These are phyloP conservation scores for Listronotus bonariensis DNA, from an alignment of 1,140 invertebrate species.

Conservation along the genomic window DNA sequence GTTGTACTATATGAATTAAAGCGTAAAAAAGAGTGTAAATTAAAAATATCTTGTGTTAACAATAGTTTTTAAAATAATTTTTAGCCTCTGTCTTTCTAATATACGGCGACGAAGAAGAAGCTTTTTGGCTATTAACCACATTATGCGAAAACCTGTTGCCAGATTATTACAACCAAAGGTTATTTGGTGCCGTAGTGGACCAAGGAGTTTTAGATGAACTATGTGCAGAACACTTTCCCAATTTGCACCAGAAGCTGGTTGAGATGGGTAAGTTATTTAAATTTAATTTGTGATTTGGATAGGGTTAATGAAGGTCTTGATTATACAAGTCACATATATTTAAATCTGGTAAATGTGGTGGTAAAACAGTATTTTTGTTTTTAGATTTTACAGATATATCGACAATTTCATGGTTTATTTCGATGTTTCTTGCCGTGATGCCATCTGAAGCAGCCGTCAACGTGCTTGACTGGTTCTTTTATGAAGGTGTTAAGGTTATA, in stretches of 20 bases:
- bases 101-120: constrained; percentile 95
- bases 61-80: too few relatives aligned
- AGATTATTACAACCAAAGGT: constrained; percentile 96
- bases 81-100: constrained; percentile 88
- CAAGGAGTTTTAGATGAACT: constrained; percentile 93
- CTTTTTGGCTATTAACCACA: constrained; percentile 95
- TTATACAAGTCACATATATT: too few relatives aligned
- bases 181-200: constrained; percentile 90
- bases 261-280: constrained; percentile 60
- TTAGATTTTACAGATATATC: constrained; percentile 92
- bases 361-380: not conserved
- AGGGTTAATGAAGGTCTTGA: too few relatives aligned
- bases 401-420: constrained; percentile 97
- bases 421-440: constrained; percentile 96
- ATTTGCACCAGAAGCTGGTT: constrained; percentile 82
- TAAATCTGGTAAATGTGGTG: too few relatives aligned
- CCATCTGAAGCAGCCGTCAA: constrained; percentile 96
- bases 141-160: constrained; percentile 95
- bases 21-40: too few relatives aligned
- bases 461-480: constrained; percentile 98
- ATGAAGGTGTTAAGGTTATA: constrained; percentile 96
- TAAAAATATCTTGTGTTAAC: too few relatives aligned
- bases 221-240: constrained; percentile 81
- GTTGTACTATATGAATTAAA: too few relatives aligned
- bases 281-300: too few relatives aligned